These are phyloP conservation scores for Pseudomyrmex cubaensis DNA, from an alignment of 1,140 invertebrate species.

Conservation along the genomic window DNA sequence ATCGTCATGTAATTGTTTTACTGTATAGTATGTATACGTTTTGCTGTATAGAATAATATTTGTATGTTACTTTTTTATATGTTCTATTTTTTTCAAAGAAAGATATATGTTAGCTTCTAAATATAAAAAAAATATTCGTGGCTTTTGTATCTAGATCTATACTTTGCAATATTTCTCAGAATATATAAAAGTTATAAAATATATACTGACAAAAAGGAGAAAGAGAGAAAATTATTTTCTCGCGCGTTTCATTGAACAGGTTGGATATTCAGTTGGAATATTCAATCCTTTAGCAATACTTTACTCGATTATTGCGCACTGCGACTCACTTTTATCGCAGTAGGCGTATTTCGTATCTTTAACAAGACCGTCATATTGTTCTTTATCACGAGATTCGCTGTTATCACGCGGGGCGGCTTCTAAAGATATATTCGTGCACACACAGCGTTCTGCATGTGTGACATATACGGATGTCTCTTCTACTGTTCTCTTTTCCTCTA, in stretches of 20 bases:
- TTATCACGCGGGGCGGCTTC: constrained; percentile 77
- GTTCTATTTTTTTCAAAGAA: too few relatives aligned
- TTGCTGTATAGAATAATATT: too few relatives aligned
- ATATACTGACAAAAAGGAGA: too few relatives aligned
- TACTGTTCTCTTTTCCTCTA: constrained; percentile 7
- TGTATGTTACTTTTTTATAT: too few relatives aligned
- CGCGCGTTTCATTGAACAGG: constrained; percentile 3
- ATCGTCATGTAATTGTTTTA: background rate
- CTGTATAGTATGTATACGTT: too few relatives aligned
- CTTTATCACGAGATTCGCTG: constrained; percentile 70
- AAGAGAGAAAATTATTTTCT: constrained; percentile 11
- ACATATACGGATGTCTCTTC: constrained; percentile 44
- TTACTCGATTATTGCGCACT: constrained; percentile 9
- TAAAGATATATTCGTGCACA: constrained; percentile 72
- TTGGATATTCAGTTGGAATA: constrained; percentile 10
- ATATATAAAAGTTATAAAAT: too few relatives aligned
- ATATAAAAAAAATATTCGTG: too few relatives aligned
- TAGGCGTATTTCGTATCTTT: constrained; percentile 80
- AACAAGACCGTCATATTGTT: constrained; percentile 80
- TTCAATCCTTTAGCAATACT: constrained; percentile 13
- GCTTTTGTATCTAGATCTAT: too few relatives aligned
- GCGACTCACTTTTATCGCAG: constrained; percentile 77
- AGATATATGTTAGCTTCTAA: too few relatives aligned
- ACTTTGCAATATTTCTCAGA: too few relatives aligned
- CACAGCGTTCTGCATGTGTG: constrained; percentile 21